Percentiles rank a stretch among this genome's conserved stretches.
These are phyloP conservation scores for Deroplatys truncata DNA, from an alignment of 2,888 invertebrate species.

Conservation along the genomic window DNA sequence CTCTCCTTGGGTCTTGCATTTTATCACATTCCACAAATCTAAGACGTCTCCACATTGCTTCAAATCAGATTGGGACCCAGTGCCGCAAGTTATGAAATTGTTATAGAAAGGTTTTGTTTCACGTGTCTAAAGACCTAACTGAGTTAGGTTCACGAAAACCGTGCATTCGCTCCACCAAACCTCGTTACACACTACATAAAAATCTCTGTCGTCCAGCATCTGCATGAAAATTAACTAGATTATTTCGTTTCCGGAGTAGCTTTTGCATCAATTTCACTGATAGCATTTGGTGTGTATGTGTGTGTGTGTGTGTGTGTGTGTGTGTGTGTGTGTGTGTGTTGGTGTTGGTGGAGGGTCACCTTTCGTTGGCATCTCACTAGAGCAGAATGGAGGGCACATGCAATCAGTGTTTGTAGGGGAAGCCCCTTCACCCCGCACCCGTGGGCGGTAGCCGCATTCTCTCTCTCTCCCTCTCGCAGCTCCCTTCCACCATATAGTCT, in stretches of 20 bases:
- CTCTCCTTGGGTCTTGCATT: no score
- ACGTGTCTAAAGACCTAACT: background rate
- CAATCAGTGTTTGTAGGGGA: background rate
- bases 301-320: no score
- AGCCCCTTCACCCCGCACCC: background rate
- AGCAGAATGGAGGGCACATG: background rate
- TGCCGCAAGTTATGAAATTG: background rate
- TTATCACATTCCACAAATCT: no score
- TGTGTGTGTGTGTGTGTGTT: no score
- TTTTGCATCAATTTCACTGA: background rate
- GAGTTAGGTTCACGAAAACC: background rate
- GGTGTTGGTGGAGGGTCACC: background rate
- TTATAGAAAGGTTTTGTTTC: background rate
- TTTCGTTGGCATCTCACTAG: background rate
- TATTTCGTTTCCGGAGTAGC: background rate
- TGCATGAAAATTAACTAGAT: background rate
- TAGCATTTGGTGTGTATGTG: background rate
- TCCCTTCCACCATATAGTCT: background rate
- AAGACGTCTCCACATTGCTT: no score
- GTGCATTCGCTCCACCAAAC: background rate
- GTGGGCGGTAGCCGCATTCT: slow-evolving; percentile 6
- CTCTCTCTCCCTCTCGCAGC: background rate
- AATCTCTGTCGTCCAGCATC: background rate
- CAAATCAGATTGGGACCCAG: no score
- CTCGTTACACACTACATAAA: background rate